Conservation (phyloP, 1,140 invertebrate species). For the Drosophila elegans region DNA sequence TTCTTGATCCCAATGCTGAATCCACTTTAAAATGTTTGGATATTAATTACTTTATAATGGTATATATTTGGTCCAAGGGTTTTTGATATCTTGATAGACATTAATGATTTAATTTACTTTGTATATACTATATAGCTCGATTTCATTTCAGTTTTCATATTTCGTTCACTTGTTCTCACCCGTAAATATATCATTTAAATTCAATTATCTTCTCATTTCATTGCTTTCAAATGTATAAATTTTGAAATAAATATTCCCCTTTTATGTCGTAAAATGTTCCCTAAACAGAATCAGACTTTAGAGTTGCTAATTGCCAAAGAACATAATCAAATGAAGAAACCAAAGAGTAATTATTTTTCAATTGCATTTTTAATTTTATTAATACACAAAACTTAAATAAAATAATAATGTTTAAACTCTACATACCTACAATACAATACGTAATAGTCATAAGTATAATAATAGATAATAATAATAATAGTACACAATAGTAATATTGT, state of each 20-base stretch:
- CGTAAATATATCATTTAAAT: neutral
- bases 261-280: slow-evolving; percentile 40
- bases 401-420: slow-evolving; percentile 82
- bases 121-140: slow-evolving; percentile 15
- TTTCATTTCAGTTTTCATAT: neutral
- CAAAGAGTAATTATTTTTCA: slow-evolving; percentile 62
- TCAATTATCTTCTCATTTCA: neutral
- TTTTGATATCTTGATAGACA: slow-evolving; percentile 1
- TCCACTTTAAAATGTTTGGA: slow-evolving; percentile 11
- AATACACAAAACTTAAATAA: slow-evolving; percentile 81
- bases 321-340: slow-evolving; percentile 13
- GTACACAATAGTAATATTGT: slow-evolving; percentile 79
- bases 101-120: neutral
- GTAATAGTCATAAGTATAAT: slow-evolving; percentile 77
- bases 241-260: slow-evolving; percentile 21
- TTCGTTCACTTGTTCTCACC: neutral
- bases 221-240: slow-evolving; percentile 3
- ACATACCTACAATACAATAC: slow-evolving; percentile 84
- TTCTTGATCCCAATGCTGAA: slow-evolving; percentile 22
- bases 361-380: slow-evolving; percentile 78
- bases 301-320: slow-evolving; percentile 28
- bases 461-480: slow-evolving; percentile 81
- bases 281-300: slow-evolving; percentile 77
- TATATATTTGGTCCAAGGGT: slow-evolving; percentile 48
- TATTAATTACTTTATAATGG: slow-evolving; percentile 17